Evolutionary conservation across 2,888 invertebrate genomes (phyloP).

Genomic region (Ormyrus pomaceus): DNA sequence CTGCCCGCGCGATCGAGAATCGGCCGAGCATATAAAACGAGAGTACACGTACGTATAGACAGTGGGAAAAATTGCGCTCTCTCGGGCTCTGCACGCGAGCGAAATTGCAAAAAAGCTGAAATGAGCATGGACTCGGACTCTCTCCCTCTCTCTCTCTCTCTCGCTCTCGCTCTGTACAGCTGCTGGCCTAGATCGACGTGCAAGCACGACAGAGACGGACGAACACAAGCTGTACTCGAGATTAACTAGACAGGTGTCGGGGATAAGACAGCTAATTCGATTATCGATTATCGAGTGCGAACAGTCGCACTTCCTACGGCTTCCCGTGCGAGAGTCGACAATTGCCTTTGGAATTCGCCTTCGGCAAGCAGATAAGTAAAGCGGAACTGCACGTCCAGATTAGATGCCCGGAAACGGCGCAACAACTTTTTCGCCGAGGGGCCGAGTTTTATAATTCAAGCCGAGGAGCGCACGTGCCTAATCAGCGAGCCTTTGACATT

Average conservation of each 20-base stretch:
- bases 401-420: constrained; percentile 12
- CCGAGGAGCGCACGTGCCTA: constrained; percentile 15
- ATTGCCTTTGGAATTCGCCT: neutral
- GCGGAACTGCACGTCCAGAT: neutral
- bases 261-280: constrained; percentile 60
- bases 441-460: constrained; percentile 34
- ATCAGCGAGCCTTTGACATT: constrained; percentile 34
- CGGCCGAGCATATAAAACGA: constrained; percentile 5
- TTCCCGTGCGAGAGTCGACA: constrained; percentile 51
- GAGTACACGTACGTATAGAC: neutral
- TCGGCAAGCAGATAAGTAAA: neutral
- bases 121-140: neutral
- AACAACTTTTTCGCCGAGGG: constrained; percentile 5
- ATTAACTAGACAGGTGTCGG: constrained; percentile 51
- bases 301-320: constrained; percentile 59
- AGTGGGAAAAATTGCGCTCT: neutral
- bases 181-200: constrained; percentile 18
- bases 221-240: neutral
- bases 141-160: too few relatives aligned
- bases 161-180: too few relatives aligned
- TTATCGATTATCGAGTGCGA: constrained; percentile 62
- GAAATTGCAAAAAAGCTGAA: neutral
- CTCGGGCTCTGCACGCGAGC: neutral
- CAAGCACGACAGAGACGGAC: neutral
- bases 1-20: neutral